Evolutionary conservation across 2,797 vertebrate species (phyloP), one percentile per base, ranked within the genome.

Genomic region (Rousettus madagascariensis): DNA sequence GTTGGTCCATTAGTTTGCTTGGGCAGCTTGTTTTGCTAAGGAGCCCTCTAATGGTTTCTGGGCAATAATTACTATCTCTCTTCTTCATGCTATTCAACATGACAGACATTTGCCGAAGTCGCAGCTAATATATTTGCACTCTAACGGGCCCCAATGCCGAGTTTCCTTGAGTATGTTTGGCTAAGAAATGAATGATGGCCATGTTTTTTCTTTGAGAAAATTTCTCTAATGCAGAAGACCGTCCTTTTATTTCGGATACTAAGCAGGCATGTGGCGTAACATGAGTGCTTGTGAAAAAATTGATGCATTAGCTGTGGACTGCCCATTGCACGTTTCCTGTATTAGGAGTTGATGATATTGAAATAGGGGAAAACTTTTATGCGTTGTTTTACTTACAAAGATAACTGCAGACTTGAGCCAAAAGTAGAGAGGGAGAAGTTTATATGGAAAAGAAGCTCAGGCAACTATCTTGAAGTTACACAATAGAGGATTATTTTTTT

Each of bases 1-100:
- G 97, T 98, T 98, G 98, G 98, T 99, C 98, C 99, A 99, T 99
- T 99, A 99, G 98, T 99, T 99, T 99, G 98, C 98, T 97, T 90
- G 97, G 98, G 98, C 98, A 99, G 98, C 98, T 98, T 98, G 98
- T 99, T 98, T 98, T 98, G 99, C 98, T 99, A 99, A 99, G 98
- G 98, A 99, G 98, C 97, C 96, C 98, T 99, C 98, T 99, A 99
- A 99, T 99, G 98, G 98, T 98, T 98, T 99, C 98, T 99, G 94
- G 74, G 98, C 98, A 99, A 98, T 99, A 99, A 99, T 99, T 99
- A 99, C 98, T 98, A 97, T 99, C 99, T 99, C 98, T 98, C 98
- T 99, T 98, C 98, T 98, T 98, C 97, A 88, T 98, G 98, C 98
- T 99, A 98, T 99, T 99, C 98, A 98, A 98, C 98, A 98, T 99